These are phyloP conservation scores for Chloroclysta siterata DNA, from an alignment of 2,888 invertebrate genomes.

Conservation along the genomic window DNA sequence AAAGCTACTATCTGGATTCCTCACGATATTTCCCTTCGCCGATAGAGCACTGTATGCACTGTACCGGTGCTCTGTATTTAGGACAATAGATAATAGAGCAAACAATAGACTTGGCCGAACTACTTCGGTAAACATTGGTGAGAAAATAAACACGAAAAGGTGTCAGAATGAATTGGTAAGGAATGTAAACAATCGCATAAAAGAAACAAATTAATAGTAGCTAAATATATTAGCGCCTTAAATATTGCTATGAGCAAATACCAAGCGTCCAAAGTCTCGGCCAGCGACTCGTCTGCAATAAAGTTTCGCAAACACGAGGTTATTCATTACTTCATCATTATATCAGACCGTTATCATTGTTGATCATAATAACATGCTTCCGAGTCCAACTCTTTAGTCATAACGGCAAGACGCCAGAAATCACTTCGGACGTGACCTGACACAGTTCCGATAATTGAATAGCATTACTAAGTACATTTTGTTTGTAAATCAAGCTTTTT, in stretches of 20 bases:
- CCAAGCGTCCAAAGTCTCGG: too few relatives aligned
- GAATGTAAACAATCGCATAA: neutral
- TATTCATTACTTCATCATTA: neutral
- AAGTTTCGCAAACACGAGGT: neutral
- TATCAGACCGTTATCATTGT: neutral
- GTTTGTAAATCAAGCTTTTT: neutral
- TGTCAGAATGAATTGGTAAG: constrained; percentile 6
- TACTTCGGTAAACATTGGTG: constrained; percentile 11
- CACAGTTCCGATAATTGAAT: constrained; percentile 25
- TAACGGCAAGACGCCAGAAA: constrained; percentile 20
- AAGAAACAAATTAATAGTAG: neutral
- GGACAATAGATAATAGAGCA: constrained; percentile 22
- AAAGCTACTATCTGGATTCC: too few relatives aligned
- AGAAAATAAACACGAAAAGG: constrained; percentile 19
- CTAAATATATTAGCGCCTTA: too few relatives aligned
- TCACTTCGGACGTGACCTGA: constrained; percentile 17
- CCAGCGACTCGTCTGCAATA: too few relatives aligned
- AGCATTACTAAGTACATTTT: constrained; percentile 12
- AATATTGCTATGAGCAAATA: too few relatives aligned
- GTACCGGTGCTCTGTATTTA: neutral
- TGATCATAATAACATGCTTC: constrained; percentile 6
- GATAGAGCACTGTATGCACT: too few relatives aligned
- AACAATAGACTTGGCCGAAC: constrained; percentile 6
- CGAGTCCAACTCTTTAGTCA: constrained; percentile 8
- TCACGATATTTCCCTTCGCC: too few relatives aligned